Base-by-base conservation (phyloP, 2,797 vertebrate genomes). In the Garrulus glandarius region DNA sequence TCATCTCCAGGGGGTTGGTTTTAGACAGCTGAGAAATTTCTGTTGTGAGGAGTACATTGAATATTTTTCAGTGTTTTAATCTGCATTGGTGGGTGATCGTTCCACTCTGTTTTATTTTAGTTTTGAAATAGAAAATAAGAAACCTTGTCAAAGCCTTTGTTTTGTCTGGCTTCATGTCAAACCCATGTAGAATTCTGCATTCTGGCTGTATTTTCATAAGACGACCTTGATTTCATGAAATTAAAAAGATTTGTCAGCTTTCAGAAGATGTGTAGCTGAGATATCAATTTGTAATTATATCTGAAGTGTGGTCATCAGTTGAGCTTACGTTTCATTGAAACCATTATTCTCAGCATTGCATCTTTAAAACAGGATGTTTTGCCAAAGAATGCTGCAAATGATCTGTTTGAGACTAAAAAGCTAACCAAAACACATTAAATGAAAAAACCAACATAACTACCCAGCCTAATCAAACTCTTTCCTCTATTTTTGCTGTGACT, bases 121-220 rank as follows among this genome's bases (percentile, higher is more conserved):
- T 83, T 93, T 91, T 92, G 50, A 71, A 93, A 84, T 18, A n/a
- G 30, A 84, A 92, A 83, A 89, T 63, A 87, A 83, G 41, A 92
- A 88, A 88, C 49, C 44, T 79, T 88, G 41, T 90, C 65, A 92
- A 92, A 92, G 15, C 14, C 34, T 84, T 92, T 92, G 50, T 93
- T 96, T 89, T 84, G 8, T 39, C 79, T 94, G 91, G 91, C 72
- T 90, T 88, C 41, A 12, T 19, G 80, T 92, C 85, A 93, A 93
- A 88, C 5, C 47, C 52, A 32, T 53, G 67, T 56, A 84, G 59
- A 88, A 82, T 71, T 69, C 44, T 72, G 29, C n/a, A 46, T 92
- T 75, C 82, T 53, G 36, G 20, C 26, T 44, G 6, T 72, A 57
- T 90, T 92, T 96, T 90, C 43, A 18, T 75, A 83, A 71, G 19